These are phyloP conservation scores for Kryptolebias marmoratus DNA, from an alignment of 2,113 vertebrate genomes.

Conservation along the genomic window DNA sequence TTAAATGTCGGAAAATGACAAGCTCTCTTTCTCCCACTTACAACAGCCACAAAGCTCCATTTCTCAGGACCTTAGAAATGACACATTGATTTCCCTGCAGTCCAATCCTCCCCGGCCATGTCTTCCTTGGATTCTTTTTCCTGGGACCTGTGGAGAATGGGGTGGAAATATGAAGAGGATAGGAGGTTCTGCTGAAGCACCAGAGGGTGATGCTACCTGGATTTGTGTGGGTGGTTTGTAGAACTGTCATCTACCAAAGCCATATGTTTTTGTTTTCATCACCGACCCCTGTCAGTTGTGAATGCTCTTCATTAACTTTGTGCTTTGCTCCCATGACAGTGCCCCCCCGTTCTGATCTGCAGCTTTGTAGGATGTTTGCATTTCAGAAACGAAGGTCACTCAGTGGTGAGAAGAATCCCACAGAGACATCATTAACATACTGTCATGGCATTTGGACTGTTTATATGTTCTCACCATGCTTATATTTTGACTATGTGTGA, in stretches of 20 bases:
- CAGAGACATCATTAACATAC: constrained; percentile 54
- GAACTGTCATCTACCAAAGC: constrained; percentile 9
- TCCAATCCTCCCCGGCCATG: constrained; percentile 39
- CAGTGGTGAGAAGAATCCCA: constrained; percentile 33
- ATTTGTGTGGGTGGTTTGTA: background rate
- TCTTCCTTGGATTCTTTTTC: constrained; percentile 29
- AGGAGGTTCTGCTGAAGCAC: no score
- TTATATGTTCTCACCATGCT: constrained; percentile 6
- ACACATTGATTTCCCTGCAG: constrained; percentile 61
- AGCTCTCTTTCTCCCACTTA: constrained; percentile 34
- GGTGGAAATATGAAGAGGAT: constrained; percentile 18
- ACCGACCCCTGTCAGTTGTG: constrained; percentile 22
- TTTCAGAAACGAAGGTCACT: constrained; percentile 56
- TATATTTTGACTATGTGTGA: background rate
- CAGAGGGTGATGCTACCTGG: background rate
- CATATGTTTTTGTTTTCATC: constrained; percentile 8
- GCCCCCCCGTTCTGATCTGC: background rate
- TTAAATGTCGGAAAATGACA: constrained; percentile 71
- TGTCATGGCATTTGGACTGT: constrained; percentile 4
- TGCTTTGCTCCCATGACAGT: constrained; percentile 1
- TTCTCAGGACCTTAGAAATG: constrained; percentile 29
- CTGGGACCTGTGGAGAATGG: background rate
- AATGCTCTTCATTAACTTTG: constrained; percentile 51
- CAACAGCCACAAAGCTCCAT: constrained; percentile 19
- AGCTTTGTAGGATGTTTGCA: constrained; percentile 35